Evolutionary conservation across 2,797 vertebrate genomes (phyloP).

Genomic region (Coccyzus lansbergi): DNA sequence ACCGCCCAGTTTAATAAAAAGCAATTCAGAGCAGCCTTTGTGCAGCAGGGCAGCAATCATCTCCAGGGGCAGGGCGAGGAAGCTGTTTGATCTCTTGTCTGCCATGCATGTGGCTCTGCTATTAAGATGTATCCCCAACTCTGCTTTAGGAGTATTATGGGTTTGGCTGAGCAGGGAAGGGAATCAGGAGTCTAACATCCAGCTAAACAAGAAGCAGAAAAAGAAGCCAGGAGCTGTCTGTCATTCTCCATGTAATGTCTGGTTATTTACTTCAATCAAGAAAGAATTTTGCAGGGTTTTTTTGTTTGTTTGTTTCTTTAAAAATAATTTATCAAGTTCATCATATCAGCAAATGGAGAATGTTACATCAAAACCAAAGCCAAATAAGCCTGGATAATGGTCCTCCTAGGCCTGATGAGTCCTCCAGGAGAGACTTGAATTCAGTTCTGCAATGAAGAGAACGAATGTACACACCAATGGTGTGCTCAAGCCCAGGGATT

Average conservation of each 20-base stretch:
- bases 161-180: too few species aligned
- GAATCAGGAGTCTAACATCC: not conserved
- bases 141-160: not conserved
- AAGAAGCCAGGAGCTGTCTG: not conserved
- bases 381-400: not conserved
- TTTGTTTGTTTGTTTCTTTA: not conserved
- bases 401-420: not conserved
- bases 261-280: not conserved
- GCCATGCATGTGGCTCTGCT: not conserved
- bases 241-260: not conserved
- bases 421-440: not conserved
- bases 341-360: not conserved
- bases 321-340: not conserved
- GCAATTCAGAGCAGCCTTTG: not conserved
- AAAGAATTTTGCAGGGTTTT: not conserved
- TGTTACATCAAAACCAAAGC: not conserved
- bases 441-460: not conserved
- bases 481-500: not conserved
- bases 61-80: not conserved
- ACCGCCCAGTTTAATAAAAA: not conserved
- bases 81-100: not conserved
- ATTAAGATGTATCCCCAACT: not conserved
- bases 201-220: not conserved
- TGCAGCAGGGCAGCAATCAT: not conserved
- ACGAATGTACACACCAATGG: not conserved